Base-by-base conservation (phyloP, 2,113 vertebrate genomes). In the Propithecus coquereli region DNA sequence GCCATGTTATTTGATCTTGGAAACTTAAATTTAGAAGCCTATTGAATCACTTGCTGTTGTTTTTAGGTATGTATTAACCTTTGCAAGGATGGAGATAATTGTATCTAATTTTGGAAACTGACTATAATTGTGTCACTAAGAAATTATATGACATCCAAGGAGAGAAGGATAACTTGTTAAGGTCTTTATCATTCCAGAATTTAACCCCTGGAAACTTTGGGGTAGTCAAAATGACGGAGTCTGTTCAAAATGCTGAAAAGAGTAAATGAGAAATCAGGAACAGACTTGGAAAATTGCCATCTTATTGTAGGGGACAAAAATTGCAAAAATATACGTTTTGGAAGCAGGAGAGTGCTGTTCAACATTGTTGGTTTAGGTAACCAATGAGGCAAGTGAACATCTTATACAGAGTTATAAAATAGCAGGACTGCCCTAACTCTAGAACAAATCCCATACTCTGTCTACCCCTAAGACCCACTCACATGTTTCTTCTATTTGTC, bases 21-120 rank as follows among this genome's bases (percentile, higher is more conserved):
- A 61, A 61, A 59, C 45, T 40, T 82, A 88, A 61, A 94, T 82
- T 92, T 95, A 90, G 88, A 97, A 92, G 40, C 23, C 65, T 47
- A 90, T 57, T 52, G 52, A 94, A 82, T 77, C 71, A 91, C 61
- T 68, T 94, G 81, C 47, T 92, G 32, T 52, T 96, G 45, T 81
- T 96, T 94, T 80, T 82, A 91, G 97, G 95, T 82, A 71, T 94
- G 85, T 94, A 66, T 87, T 97, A 95, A 94, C 52, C 88, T 98
- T 95, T 97, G 45, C 22, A 83, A 88, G 61, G 82, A 90, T 85
- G 80, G 50, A 90, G 43, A 85, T 80, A 40, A 95, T 91, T 77
- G 77, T 57, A 94, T 82, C 88, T 92, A 96, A 88, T 96, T 91
- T 95, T 92, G 82, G 71, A 96, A 94, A 70, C 59, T 57, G 79